Base-by-base conservation (phyloP, 2,797 vertebrate species). In the Sus cebifrons region DNA sequence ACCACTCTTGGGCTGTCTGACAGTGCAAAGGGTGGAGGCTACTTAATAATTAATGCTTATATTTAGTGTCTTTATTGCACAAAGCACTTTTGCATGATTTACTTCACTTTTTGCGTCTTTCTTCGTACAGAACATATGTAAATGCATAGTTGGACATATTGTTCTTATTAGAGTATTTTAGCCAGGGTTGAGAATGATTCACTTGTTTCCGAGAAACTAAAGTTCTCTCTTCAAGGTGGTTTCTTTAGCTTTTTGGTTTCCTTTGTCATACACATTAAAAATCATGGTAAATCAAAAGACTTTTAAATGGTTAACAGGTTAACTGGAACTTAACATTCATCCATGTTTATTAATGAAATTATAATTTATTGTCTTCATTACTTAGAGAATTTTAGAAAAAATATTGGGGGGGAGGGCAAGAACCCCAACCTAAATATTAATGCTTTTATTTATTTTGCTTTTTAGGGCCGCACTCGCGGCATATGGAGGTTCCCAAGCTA, bases 381-480 rank as follows among this genome's bases (percentile, higher is more conserved):
- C 52, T 75, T 79, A 79, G 78, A 60, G 75, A 93, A 65, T 73
- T 93, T 87, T 81, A 83, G 70, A 54, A 67, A 62, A 68, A 56
- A 21, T 17, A 18, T 77, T 29, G n/a, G 62, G 40, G 15, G 3
- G 18, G 17, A 79, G n/a, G 60, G 75, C 23, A 88, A 88, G 65
- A 84, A 23, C 16, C 64, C 29, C 10, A 91, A 36, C 44, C 77
- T 88, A 79, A 88, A 78, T 82, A 73, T 70, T 23, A 85, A 70
- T 3, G 9, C n/a, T 75, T 85, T 91, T 32, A 73, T 49, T 49
- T 49, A 49, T 49, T 49, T 49, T 49, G 44, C 44, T 49, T 49
- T 49, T 49, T 49, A 49, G 44, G 44, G 44, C 44, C 9, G 9
- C 9, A 10, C 6, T 49, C 9, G 44, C 44, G 6, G 44, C 6